Percentiles rank a stretch among this genome's conserved stretches.
Conservation (phyloP, 2,113 vertebrate species). For the Balaeniceps rex region DNA sequence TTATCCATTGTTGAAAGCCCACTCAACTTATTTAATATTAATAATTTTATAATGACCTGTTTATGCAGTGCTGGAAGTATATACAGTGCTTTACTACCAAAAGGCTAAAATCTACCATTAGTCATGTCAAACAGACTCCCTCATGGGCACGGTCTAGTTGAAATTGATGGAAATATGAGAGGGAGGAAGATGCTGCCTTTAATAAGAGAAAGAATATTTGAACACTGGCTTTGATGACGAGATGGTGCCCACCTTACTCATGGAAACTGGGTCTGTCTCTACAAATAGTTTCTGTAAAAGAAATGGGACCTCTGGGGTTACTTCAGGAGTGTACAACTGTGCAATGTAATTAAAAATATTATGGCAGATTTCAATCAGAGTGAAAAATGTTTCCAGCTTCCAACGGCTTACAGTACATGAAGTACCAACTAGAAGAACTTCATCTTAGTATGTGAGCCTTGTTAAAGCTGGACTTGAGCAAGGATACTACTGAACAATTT, state of each 20-base stretch:
- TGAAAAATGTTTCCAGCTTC: neutral
- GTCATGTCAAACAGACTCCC: neutral
- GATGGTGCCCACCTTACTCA: neutral
- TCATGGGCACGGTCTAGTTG: neutral
- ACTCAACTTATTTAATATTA: neutral
- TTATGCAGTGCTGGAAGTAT: neutral
- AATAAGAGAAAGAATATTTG: neutral
- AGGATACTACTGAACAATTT: neutral
- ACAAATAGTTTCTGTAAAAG: neutral
- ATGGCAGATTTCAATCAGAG: neutral
- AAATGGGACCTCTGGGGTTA: neutral
- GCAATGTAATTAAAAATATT: neutral
- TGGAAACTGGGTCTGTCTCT: neutral
- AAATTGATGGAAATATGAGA: neutral
- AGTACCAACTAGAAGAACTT: neutral
- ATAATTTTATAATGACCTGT: neutral
- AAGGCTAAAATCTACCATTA: neutral
- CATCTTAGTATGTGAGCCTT: neutral
- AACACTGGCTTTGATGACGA: neutral
- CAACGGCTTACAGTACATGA: neutral
- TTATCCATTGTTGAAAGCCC: neutral
- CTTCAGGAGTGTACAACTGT: neutral
- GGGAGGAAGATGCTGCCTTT: neutral
- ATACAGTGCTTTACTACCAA: neutral
- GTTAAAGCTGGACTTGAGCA: neutral